Evolutionary conservation across 2,113 vertebrate genomes (phyloP).

Genomic region (Dryoscopus gambensis): DNA sequence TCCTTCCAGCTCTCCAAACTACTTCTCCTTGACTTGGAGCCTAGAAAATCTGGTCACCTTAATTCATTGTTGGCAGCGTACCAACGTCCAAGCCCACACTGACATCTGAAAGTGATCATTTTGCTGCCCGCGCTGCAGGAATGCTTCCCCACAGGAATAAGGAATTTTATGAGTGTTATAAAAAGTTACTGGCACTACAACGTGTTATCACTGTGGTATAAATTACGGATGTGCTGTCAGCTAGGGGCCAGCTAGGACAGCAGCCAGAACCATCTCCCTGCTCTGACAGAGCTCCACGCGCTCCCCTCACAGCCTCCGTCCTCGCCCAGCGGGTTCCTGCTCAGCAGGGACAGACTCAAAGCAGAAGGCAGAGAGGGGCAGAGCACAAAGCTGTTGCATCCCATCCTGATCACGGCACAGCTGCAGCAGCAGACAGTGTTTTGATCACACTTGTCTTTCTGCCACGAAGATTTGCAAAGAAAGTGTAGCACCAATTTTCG

Average conservation of each 20-base stretch:
- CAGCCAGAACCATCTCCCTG: not conserved
- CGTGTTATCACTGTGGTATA: conserved; percentile 67
- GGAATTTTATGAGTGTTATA: conserved; percentile 76
- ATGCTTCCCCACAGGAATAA: conserved; percentile 64
- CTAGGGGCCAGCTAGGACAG: not conserved
- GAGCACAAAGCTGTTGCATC: not conserved
- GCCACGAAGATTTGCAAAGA: not conserved
- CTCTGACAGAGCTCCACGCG: not conserved
- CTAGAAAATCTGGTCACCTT: not conserved
- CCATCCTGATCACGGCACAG: not conserved
- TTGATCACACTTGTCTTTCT: not conserved
- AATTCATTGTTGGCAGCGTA: not conserved
- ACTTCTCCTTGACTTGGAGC: not conserved
- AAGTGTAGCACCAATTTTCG: fast-evolving
- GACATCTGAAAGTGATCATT: conserved; percentile 54
- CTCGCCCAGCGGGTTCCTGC: not conserved
- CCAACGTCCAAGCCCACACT: not conserved
- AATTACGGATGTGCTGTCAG: conserved; percentile 38
- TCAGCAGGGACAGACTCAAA: not conserved
- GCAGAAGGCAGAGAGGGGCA: not conserved
- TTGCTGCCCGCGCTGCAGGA: conserved; percentile 34
- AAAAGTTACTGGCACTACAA: conserved; percentile 77
- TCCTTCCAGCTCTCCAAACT: not conserved
- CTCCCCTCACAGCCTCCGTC: not conserved
- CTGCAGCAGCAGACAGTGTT: not conserved